Evolutionary conservation across 2,113 vertebrate species (phyloP).

Genomic region (Percopsis transmontana): DNA sequence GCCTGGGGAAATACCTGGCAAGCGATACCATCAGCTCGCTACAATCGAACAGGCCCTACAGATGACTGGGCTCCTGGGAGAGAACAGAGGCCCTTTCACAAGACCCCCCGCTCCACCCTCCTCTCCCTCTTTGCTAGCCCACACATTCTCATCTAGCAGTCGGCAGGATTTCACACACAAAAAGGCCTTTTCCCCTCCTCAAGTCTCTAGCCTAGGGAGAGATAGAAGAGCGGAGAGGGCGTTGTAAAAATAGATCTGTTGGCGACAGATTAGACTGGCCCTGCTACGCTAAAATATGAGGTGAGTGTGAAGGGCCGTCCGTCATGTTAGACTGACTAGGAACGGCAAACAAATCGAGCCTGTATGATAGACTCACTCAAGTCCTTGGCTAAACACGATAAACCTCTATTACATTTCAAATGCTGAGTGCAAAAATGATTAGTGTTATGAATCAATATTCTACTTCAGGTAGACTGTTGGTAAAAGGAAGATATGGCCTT

Average conservation of each 20-base stretch:
- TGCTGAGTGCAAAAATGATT: too few relatives aligned
- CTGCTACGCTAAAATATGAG: slow-evolving; percentile 53
- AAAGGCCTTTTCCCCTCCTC: slow-evolving; percentile 71
- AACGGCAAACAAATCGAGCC: slow-evolving; percentile 38
- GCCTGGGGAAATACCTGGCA: slow-evolving; percentile 69
- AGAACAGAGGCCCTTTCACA: slow-evolving; percentile 78
- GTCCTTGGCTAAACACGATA: not conserved
- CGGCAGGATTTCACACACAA: slow-evolving; percentile 75
- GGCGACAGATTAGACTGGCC: slow-evolving; percentile 57
- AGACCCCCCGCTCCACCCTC: slow-evolving; percentile 25
- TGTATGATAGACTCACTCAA: slow-evolving; percentile 4
- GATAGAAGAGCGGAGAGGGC: slow-evolving; percentile 45
- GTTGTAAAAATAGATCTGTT: slow-evolving; percentile 70
- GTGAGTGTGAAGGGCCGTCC: slow-evolving; percentile 46
- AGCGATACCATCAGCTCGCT: slow-evolving; percentile 61
- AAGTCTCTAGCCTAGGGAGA: slow-evolving; percentile 56
- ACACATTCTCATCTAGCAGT: slow-evolving; percentile 75
- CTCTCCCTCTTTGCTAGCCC: slow-evolving; percentile 66
- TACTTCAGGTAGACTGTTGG: too few relatives aligned
- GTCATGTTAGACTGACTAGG: slow-evolving; percentile 41
- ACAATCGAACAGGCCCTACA: slow-evolving; percentile 68
- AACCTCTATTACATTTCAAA: too few relatives aligned
- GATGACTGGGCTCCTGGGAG: slow-evolving; percentile 71
- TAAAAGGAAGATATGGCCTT: too few relatives aligned
- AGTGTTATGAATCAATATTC: too few relatives aligned